Evolutionary conservation across 2,888 invertebrate species (phyloP).

Genomic region (Caenorhabditis imperialis): DNA sequence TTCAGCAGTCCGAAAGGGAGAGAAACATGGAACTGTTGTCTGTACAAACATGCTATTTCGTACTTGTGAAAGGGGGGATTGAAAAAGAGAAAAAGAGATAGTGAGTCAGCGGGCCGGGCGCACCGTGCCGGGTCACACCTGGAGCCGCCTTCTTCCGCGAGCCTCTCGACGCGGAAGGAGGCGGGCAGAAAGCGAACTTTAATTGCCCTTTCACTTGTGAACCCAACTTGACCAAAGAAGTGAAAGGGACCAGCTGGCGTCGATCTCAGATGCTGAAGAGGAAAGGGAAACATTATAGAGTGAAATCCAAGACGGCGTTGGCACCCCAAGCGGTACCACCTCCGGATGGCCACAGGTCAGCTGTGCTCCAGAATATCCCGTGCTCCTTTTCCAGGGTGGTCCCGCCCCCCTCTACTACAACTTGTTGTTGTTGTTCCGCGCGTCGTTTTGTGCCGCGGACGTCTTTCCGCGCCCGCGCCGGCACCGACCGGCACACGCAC

Average conservation of each 20-base stretch:
- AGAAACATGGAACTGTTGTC: background rate
- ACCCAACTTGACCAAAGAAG: too few species aligned
- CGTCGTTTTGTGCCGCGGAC: slow-evolving; percentile 27
- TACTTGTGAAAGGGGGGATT: slow-evolving; percentile 1
- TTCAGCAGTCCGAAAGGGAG: too few species aligned
- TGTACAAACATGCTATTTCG: slow-evolving; percentile 2
- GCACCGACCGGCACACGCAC: slow-evolving; percentile 45
- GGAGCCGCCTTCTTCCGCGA: slow-evolving; percentile 38
- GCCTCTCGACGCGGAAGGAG: background rate
- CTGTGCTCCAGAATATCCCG: slow-evolving; percentile 7
- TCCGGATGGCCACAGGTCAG: slow-evolving; percentile 14
- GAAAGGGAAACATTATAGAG: too few species aligned
- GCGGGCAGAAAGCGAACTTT: background rate
- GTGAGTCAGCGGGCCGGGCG: slow-evolving; percentile 8
- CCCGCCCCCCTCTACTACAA: slow-evolving; percentile 11
- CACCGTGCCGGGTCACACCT: slow-evolving; percentile 44
- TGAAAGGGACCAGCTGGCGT: too few species aligned
- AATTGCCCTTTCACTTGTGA: too few species aligned
- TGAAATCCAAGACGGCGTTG: background rate
- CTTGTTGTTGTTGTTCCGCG: slow-evolving; percentile 42
- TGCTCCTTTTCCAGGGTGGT: slow-evolving; percentile 2
- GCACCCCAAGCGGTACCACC: slow-evolving; percentile 13
- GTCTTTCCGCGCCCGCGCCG: slow-evolving; percentile 25
- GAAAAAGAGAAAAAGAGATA: slow-evolving; percentile 1
- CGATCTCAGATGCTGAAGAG: too few species aligned